Percentiles rank a stretch among this genome's conserved stretches.
Conservation (phyloP, 2,113 vertebrate species). For the Turnix velox region DNA sequence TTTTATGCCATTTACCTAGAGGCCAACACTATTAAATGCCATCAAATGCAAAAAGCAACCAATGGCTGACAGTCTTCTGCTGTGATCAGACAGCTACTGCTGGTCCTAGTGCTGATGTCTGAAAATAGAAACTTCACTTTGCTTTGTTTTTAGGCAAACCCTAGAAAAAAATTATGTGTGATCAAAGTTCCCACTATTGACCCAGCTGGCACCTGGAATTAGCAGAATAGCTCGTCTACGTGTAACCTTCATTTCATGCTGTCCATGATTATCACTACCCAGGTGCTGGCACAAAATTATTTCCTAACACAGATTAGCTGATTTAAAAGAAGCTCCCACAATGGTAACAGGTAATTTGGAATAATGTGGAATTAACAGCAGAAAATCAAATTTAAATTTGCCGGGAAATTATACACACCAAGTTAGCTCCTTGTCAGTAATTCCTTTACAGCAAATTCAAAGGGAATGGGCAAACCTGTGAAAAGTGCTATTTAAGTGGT, state of each 20-base stretch:
- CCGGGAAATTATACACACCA: not conserved
- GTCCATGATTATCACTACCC: not conserved
- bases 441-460: not conserved
- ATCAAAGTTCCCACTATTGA: not conserved
- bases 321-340: not conserved
- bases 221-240: not conserved
- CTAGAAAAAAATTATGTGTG: not conserved
- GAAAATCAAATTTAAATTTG: not conserved
- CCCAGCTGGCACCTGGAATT: not conserved
- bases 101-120: not conserved
- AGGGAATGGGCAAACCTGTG: not conserved
- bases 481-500: not conserved
- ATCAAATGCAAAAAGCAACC: not conserved
- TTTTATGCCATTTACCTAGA: not conserved
- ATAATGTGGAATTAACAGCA: not conserved
- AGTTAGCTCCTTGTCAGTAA: not conserved
- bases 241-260: not conserved
- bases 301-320: not conserved
- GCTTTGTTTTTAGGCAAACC: not conserved
- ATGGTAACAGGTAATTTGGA: not conserved
- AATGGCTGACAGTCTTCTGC: not conserved
- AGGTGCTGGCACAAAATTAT: not conserved
- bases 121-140: not conserved
- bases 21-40: not conserved
- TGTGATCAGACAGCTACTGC: not conserved